Evolutionary conservation across 2,113 vertebrate genomes (phyloP).

Genomic region (Anseranas semipalmata): DNA sequence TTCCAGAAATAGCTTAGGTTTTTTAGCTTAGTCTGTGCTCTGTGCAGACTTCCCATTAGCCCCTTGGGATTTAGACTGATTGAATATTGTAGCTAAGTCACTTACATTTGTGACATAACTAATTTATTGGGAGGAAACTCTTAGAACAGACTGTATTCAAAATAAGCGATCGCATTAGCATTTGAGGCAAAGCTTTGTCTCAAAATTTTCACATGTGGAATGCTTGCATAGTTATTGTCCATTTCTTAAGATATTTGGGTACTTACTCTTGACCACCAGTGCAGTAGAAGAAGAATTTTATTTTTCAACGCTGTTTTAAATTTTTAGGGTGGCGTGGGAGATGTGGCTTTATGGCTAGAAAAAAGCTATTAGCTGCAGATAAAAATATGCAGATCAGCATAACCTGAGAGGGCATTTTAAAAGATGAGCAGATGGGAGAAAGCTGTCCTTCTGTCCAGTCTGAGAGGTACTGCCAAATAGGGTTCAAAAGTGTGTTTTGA

Average conservation of each 20-base stretch:
- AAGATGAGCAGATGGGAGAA: background rate
- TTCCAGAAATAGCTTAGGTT: background rate
- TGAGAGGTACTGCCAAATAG: background rate
- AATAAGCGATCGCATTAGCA: background rate
- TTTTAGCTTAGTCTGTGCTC: background rate
- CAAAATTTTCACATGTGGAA: background rate
- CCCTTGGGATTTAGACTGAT: slow-evolving; percentile 12
- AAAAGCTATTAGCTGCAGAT: background rate
- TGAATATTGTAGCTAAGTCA: slow-evolving; percentile 16
- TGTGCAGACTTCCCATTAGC: background rate
- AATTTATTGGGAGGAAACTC: background rate
- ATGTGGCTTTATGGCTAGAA: background rate
- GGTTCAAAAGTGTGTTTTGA: background rate
- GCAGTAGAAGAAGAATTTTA: background rate
- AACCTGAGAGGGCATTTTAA: background rate
- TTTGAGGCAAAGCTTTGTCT: background rate
- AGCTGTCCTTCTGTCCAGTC: background rate
- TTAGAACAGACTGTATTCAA: background rate
- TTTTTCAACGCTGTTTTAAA: background rate
- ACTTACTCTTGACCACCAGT: background rate
- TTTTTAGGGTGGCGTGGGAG: background rate
- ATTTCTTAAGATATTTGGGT: background rate
- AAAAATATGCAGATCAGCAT: background rate
- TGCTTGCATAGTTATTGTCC: background rate
- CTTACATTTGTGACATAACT: background rate